phyloP scores from a whole-genome alignment of 2,113 vertebrate species.

The Dolichotis patagonum region DNA sequence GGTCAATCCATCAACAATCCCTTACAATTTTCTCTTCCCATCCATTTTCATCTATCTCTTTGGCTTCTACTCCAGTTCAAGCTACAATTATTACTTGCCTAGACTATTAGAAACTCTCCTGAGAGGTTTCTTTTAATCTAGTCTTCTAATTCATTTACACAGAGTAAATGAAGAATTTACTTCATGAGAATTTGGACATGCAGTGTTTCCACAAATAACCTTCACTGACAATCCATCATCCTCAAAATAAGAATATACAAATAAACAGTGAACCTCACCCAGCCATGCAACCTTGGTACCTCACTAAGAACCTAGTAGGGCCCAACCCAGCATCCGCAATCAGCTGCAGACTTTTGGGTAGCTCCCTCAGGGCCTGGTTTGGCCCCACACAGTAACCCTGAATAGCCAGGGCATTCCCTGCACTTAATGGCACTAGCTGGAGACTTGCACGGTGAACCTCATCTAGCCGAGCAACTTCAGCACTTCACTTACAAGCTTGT shows the following conservation, averaged over 20 bases:
- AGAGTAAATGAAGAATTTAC: constrained; percentile 24
- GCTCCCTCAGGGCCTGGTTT: no score
- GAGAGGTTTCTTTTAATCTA: constrained; percentile 3
- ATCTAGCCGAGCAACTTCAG: no score
- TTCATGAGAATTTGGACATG: not conserved
- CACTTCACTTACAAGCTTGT: no score
- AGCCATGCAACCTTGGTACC: no score
- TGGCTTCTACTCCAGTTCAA: not conserved
- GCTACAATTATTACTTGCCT: not conserved
- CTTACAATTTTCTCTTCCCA: not conserved
- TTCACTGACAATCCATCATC: not conserved
- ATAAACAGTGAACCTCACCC: not conserved
- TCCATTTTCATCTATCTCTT: not conserved
- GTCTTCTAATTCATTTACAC: not conserved
- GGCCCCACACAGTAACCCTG: no score
- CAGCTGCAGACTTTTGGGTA: no score
- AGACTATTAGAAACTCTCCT: not conserved
- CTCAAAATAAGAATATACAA: not conserved
- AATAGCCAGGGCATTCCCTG: no score
- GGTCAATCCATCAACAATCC: not conserved
- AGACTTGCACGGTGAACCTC: no score
- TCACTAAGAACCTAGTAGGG: no score
- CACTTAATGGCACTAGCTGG: no score
- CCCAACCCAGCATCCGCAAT: no score
- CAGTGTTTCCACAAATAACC: not conserved